Evolutionary conservation across 2,888 invertebrate genomes (phyloP), one percentile per base, ranked within the genome.

Genomic region (Melinaea menophilus): DNA sequence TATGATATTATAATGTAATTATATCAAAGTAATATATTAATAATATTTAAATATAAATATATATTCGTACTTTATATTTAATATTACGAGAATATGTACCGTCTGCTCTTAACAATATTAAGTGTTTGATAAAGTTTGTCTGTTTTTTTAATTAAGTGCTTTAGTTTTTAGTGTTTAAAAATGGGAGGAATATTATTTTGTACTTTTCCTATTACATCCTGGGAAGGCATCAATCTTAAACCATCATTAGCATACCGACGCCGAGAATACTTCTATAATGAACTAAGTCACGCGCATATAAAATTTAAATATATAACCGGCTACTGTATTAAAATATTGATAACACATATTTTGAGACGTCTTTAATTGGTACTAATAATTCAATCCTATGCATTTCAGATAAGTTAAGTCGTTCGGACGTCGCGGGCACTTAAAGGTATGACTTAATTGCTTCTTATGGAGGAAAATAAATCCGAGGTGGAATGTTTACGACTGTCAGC

Each of bases 311-410:
- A 79, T 73, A 80, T 84, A 82, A 86, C 81, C 78, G 74, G 89
- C 90, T 90, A 88, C 90, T 82, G 90, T 88, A 86, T 88, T 88
- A 86, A 87, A 86, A 86, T 86, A 88, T 88, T 87, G 89, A 90
- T 90, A 88, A 86, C 80, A 78, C 77, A 81, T 84, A 86, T 85
- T 87, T 85, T 83, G 82, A 79, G 81, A 82, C 77, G 80, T 84
- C 76, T 82, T 82, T 88, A 87, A 86, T 83, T 84, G 85, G 78
- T 82, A 82, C 84, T 88, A 87, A 86, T 89, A 86, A 88, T 85
- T 85, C 85, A 85, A 82, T 86, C 80, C 79, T 79, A 86, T 84
- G 82, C 79, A 76, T 82, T 80, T 76, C 75, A 78, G 87, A 87
- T 86, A 87, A 85, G 79, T 72, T 78, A 76, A 79, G 76, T 76